phyloP scores from a whole-genome alignment of 1,140 invertebrate genomes.

The Mycetomoellerius zeteki region DNA sequence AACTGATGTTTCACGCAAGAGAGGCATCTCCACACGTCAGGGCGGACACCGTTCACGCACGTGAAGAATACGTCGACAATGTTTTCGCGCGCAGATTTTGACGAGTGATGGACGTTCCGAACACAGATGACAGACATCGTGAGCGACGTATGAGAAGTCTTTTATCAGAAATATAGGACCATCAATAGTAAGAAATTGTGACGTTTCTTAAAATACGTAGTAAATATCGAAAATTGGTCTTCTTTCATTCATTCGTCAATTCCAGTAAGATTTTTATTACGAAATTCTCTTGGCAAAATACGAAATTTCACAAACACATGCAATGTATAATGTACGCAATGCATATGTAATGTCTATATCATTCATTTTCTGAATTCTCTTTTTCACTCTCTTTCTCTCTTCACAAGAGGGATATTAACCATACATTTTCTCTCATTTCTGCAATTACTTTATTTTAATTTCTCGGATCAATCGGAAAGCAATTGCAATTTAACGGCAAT shows the following conservation, averaged over 20 bases:
- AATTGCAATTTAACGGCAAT: constrained; percentile 60
- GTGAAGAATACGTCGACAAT: constrained; percentile 50
- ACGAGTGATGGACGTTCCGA: constrained; percentile 49
- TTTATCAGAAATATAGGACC: constrained; percentile 31
- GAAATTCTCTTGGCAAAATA: background rate
- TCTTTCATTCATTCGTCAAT: background rate
- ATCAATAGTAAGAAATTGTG: background rate
- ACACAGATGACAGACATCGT: constrained; percentile 36
- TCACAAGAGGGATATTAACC: background rate
- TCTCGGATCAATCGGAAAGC: constrained; percentile 40
- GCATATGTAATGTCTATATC: background rate
- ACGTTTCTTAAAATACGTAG: background rate
- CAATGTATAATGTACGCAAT: background rate
- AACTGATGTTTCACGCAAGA: constrained; percentile 62
- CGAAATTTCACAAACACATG: background rate
- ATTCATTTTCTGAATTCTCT: background rate
- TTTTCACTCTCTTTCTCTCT: background rate
- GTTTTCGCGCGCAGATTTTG: constrained; percentile 42
- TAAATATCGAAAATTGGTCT: background rate
- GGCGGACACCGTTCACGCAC: constrained; percentile 36
- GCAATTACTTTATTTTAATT: constrained; percentile 45
- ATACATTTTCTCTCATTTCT: background rate
- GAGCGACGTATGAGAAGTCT: constrained; percentile 30
- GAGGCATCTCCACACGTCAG: background rate
- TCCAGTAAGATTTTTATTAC: background rate